Base-by-base conservation (phyloP, 1,140 invertebrate species). In the Ridgeia piscesae region DNA sequence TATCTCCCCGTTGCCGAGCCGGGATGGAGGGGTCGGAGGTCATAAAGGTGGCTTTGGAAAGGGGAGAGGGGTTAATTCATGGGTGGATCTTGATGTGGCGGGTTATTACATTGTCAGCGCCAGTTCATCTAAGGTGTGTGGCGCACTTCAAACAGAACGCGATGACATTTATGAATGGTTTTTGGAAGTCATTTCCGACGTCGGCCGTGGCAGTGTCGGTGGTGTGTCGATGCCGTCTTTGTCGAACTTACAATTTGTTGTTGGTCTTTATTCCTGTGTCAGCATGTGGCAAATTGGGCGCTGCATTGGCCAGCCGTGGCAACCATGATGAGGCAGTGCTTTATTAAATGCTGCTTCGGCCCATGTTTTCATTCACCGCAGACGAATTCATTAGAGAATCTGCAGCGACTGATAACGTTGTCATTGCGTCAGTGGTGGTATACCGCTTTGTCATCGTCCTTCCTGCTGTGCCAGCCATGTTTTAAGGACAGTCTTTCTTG, bases 121-220 rank as follows among this genome's bases (percentile, higher is more conserved):
- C 58, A 31, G 6, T 77, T 77, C 58, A 77, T 77, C 58, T 77
- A 31, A 77, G 27, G 58, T 77, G 58, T 27, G 58, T 77, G 58
- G 58, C 58, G 58, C 58, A 77, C 58, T 77, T 77, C 58, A 77
- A 77, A 77, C 14, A 77, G 58, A 77, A 77, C 58, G 58, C 58
- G 58, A 77, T 77, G 58, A 77, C 58, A 77, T 77, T 77, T 77
- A 77, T 77, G 58, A 77, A 77, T 77, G 58, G 58, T 77, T 77
- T 77, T 77, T 77, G 58, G 58, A 77, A 77, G 58, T 77, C 4
- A 21, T 77, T 77, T 77, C 58, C 27, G 17, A 31, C 58, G 17
- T 31, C 58, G 27, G 58, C 58, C 4, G 27, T 21, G 58, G 58
- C 58, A 4, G 58, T 21, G 58, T 77, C 58, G 58, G 58, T 77